A percentile compares a stretch with the other conserved stretches of the same genome.
These are phyloP conservation scores for Eptesicus fuscus DNA, from an alignment of 2,113 vertebrate species.

Conservation along the genomic window DNA sequence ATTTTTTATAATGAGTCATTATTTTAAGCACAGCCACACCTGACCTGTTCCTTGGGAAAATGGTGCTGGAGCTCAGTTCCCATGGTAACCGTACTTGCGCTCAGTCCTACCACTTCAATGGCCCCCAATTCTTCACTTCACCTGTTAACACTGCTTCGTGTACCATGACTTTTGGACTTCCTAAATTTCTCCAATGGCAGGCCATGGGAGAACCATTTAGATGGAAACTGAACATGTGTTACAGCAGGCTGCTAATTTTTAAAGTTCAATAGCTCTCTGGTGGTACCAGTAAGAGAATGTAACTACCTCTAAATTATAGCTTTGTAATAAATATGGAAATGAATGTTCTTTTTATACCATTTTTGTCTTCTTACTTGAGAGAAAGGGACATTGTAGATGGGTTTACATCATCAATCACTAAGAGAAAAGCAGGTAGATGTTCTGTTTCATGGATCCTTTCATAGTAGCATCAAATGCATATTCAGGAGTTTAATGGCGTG, in stretches of 20 bases:
- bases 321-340: constrained; percentile 71
- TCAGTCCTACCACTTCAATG: neutral
- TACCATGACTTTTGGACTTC: constrained; percentile 46
- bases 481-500: neutral
- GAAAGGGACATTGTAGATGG: constrained; percentile 7
- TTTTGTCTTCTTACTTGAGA: constrained; percentile 43
- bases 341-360: constrained; percentile 41
- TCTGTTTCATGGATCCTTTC: constrained; percentile 52
- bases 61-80: neutral
- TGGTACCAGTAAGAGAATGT: constrained; percentile 48
- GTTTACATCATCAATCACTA: constrained; percentile 48
- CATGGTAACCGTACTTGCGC: neutral
- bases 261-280: constrained; percentile 68
- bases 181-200: constrained; percentile 56
- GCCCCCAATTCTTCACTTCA: neutral
- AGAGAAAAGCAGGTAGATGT: constrained; percentile 56
- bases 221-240: constrained; percentile 66
- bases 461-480: neutral
- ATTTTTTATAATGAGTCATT: neutral
- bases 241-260: constrained; percentile 56
- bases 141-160: neutral
- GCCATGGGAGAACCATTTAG: constrained; percentile 49
- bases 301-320: constrained; percentile 66
- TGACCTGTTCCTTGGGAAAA: neutral
- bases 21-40: neutral